Evolutionary conservation across 2,797 vertebrate genomes (phyloP).

Genomic region (Centroberyx gerrardi): DNA sequence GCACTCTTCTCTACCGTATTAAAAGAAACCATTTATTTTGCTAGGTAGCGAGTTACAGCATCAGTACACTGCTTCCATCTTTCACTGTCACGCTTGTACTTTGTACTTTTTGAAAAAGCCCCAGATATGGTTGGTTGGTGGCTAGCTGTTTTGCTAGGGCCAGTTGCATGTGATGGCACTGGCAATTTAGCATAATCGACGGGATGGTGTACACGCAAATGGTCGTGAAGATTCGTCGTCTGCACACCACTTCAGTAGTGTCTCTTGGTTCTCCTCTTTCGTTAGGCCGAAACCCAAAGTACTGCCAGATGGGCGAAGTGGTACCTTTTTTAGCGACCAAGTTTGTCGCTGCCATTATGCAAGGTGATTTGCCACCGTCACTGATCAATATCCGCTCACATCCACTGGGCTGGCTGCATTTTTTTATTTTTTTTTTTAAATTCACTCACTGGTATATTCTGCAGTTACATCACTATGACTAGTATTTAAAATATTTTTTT

Average conservation of each 20-base stretch:
- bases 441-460: too few species aligned
- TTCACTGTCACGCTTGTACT: background rate
- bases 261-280: background rate
- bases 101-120: background rate
- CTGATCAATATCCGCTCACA: too few species aligned
- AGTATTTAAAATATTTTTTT: too few species aligned
- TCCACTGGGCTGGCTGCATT: too few species aligned
- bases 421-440: too few species aligned
- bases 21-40: too few species aligned
- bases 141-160: background rate
- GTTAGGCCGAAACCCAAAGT: background rate
- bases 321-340: background rate
- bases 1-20: too few species aligned
- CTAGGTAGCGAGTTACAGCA: too few species aligned
- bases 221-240: background rate
- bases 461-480: too few species aligned
- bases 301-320: background rate
- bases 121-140: background rate
- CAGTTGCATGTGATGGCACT: background rate
- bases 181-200: background rate
- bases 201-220: background rate
- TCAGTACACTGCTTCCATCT: conserved; percentile 1
- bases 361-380: too few species aligned
- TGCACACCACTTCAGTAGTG: background rate
- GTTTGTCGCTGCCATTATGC: too few species aligned